These are phyloP conservation scores for Takifugu ocellatus DNA, from an alignment of 2,797 vertebrate genomes.

Conservation along the genomic window DNA sequence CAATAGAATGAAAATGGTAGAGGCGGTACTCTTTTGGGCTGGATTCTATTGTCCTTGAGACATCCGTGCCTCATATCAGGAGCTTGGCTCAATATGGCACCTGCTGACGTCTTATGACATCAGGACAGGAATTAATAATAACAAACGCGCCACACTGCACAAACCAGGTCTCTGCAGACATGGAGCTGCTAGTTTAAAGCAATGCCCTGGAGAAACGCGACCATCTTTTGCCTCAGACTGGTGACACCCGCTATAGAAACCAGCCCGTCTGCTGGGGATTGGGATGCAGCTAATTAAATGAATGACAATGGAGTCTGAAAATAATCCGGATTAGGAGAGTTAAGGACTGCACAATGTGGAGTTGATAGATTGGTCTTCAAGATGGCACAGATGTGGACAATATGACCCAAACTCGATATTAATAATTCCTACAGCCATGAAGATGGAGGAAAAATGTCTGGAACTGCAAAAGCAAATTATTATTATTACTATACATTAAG, in stretches of 20 bases:
- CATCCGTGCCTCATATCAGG: conserved; percentile 10
- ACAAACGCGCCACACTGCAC: conserved; percentile 8
- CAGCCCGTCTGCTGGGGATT: conserved; percentile 50
- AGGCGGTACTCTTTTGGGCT: background rate
- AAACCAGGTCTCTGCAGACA: conserved; percentile 17
- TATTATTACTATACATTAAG: too few species aligned
- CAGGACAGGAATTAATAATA: background rate
- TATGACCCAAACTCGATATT: too few species aligned
- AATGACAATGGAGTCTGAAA: conserved; percentile 61
- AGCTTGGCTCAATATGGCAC: conserved; percentile 1
- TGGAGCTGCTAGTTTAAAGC: background rate
- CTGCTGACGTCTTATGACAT: conserved; percentile 10
- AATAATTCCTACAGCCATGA: too few species aligned
- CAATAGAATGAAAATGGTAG: background rate
- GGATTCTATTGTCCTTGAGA: background rate
- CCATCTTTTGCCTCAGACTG: conserved; percentile 58
- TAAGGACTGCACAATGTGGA: conserved; percentile 20
- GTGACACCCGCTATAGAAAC: conserved; percentile 70
- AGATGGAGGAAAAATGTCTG: too few species aligned
- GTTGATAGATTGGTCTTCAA: conserved; percentile 1
- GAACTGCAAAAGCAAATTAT: too few species aligned
- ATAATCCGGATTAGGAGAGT: conserved; percentile 42
- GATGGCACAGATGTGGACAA: background rate
- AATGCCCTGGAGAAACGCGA: background rate
- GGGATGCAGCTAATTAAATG: conserved; percentile 69